Evolutionary conservation across 2,113 vertebrate species (phyloP).

Genomic region (Theristicus caerulescens): DNA sequence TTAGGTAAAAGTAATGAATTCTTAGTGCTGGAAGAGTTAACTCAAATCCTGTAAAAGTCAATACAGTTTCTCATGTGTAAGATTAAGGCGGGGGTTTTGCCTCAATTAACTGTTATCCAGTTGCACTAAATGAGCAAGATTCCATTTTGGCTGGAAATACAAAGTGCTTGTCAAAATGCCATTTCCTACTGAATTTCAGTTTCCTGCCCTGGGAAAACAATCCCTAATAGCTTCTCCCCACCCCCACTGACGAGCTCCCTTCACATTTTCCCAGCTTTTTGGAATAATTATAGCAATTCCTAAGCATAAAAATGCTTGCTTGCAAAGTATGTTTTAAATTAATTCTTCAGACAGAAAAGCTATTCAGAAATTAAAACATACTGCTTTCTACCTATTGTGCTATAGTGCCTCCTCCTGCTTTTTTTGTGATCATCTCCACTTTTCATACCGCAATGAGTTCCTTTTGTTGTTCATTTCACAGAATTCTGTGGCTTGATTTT

Average conservation of each 20-base stretch:
- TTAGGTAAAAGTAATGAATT: not conserved
- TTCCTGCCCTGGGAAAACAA: conserved; percentile 39
- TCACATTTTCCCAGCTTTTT: conserved; percentile 10
- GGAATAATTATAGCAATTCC: not conserved
- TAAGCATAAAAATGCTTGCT: not conserved
- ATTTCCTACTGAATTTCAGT: conserved; percentile 44
- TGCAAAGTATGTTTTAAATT: not conserved
- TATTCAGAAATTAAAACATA: not conserved
- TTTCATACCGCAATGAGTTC: not conserved
- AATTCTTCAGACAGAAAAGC: not conserved
- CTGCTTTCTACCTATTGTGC: not conserved
- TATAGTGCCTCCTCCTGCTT: conserved; percentile 2
- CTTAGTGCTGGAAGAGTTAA: not conserved
- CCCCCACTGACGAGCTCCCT: not conserved
- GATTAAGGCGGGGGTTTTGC: not conserved
- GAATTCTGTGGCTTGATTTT: not conserved
- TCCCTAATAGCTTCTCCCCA: not conserved
- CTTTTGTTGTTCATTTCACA: conserved; percentile 29
- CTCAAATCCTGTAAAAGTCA: not conserved
- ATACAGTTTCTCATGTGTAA: not conserved
- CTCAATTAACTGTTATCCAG: conserved; percentile 25
- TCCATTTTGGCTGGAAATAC: conserved; percentile 7
- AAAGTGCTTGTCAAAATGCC: conserved; percentile 62
- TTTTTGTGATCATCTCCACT: not conserved
- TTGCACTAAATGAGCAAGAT: conserved; percentile 11